These are phyloP conservation scores for Isaurus tuberculatus DNA, from an alignment of 92 coral and sea anemone species.

Conservation along the genomic window DNA sequence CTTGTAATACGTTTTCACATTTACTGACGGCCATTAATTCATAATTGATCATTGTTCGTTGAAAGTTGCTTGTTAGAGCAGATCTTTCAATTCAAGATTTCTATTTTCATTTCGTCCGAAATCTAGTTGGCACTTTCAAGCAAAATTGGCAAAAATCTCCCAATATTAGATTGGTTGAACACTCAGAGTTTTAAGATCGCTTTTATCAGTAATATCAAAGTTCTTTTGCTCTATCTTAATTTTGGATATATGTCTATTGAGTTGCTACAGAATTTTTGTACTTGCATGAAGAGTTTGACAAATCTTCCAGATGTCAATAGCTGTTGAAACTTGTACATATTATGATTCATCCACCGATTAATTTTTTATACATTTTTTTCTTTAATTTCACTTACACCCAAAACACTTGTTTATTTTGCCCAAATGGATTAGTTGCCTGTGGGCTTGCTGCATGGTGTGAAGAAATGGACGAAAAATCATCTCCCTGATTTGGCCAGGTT, in stretches of 20 bases:
- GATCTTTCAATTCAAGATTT: too few species aligned
- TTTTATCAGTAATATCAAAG: too few species aligned
- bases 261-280: background rate
- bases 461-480: conserved; percentile 55
- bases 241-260: background rate
- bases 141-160: too few species aligned
- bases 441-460: conserved; percentile 44
- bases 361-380: background rate
- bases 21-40: too few species aligned
- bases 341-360: background rate
- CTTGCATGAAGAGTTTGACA: too few species aligned
- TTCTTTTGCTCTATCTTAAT: background rate
- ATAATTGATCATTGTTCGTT: too few species aligned
- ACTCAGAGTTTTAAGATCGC: too few species aligned
- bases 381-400: conserved; percentile 59
- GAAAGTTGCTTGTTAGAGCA: too few species aligned
- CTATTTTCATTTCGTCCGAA: too few species aligned
- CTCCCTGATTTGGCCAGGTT: conserved; percentile 53
- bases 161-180: too few species aligned
- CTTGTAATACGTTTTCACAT: too few species aligned
- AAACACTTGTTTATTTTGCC: conserved; percentile 59
- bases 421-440: conserved; percentile 59
- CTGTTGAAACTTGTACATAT: background rate
- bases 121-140: too few species aligned
- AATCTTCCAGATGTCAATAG: background rate